Percentiles rank a stretch among this genome's conserved stretches.
Evolutionary conservation across 2,113 vertebrate genomes (phyloP).

Genomic region (Serinus canaria): DNA sequence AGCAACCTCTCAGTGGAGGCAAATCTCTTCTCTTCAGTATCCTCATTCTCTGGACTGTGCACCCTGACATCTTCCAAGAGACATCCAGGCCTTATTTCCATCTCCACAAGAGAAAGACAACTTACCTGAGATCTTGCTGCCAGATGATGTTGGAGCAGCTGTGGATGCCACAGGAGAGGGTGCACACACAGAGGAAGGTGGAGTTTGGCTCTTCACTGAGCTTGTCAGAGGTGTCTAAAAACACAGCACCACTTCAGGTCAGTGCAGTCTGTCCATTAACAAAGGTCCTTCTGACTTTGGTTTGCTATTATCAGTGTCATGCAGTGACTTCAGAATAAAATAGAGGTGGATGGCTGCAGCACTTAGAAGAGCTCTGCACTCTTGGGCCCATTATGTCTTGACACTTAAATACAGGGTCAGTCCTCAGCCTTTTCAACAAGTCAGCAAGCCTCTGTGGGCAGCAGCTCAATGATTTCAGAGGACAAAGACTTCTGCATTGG

Average conservation of each 20-base stretch:
- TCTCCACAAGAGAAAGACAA: neutral
- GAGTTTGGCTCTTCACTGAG: conserved; percentile 47
- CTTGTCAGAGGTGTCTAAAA: conserved; percentile 58
- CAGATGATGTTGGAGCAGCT: neutral
- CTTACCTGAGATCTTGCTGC: conserved; percentile 70
- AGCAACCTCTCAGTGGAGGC: neutral
- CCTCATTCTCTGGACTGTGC: neutral
- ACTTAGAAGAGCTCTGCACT: neutral
- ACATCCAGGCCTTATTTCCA: neutral
- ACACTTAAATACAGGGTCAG: neutral
- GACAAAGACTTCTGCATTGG: neutral
- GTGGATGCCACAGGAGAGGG: neutral
- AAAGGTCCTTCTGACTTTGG: neutral
- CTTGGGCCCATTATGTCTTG: neutral
- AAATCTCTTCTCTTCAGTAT: neutral
- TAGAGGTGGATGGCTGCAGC: neutral
- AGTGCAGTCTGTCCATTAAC: neutral
- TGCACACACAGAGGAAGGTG: conserved; percentile 1
- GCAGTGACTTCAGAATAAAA: neutral
- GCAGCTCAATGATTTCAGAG: neutral
- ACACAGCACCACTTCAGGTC: neutral
- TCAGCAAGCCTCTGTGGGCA: neutral
- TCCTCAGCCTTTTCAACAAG: neutral
- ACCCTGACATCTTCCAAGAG: neutral
- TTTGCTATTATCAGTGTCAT: neutral